Percentiles rank a stretch among this genome's conserved stretches.
Conservation (phyloP, 2,113 vertebrate genomes). For the Stercorarius parasiticus region DNA sequence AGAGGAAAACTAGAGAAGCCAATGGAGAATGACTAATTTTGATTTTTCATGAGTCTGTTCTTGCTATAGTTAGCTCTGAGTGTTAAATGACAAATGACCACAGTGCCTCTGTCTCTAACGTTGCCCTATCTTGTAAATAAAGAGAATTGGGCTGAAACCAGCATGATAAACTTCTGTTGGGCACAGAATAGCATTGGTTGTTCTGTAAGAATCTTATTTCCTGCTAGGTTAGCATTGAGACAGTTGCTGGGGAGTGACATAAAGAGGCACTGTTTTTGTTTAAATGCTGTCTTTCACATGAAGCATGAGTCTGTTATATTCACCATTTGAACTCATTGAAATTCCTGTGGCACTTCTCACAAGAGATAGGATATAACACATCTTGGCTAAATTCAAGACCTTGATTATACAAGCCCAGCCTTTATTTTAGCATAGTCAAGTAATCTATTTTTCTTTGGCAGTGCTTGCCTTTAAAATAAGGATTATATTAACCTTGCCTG, state of each 20-base stretch:
- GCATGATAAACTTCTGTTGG: neutral
- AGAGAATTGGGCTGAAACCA: neutral
- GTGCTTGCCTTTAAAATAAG: neutral
- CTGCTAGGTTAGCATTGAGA: neutral
- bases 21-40: neutral
- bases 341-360: neutral
- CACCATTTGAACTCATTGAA: neutral
- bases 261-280: neutral
- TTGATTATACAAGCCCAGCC: neutral
- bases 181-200: neutral
- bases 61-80: neutral
- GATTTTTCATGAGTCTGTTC: neutral
- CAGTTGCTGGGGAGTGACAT: neutral
- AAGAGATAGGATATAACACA: neutral
- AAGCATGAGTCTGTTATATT: neutral
- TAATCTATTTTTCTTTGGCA: neutral
- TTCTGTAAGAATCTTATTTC: neutral
- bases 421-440: neutral
- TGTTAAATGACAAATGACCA: neutral
- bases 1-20: neutral
- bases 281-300: neutral
- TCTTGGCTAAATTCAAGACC: neutral
- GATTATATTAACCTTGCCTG: neutral
- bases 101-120: neutral
- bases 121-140: neutral